Conservation (phyloP, 2,888 invertebrate genomes). For the Brachynemurus nebulosus region DNA sequence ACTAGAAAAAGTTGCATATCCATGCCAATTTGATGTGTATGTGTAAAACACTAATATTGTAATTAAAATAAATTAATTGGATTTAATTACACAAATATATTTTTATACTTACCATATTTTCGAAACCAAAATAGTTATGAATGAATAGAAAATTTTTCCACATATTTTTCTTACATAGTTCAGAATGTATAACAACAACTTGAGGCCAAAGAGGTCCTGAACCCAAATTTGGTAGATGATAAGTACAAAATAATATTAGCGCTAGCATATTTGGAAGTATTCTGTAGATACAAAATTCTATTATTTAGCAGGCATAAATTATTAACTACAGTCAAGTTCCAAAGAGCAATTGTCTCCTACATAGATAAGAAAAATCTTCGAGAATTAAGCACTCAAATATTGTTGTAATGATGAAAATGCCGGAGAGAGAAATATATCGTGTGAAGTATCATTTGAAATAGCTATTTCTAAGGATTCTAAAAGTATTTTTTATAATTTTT, state of each 20-base stretch:
- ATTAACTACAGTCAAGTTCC: no score
- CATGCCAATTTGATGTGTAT: slow-evolving; percentile 43
- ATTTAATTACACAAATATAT: background rate
- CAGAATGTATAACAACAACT: slow-evolving; percentile 40
- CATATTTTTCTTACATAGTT: slow-evolving; percentile 40
- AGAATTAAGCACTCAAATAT: no score
- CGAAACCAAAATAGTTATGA: slow-evolving; percentile 44
- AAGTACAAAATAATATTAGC: slow-evolving; percentile 40
- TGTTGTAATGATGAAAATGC: no score
- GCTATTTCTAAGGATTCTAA: no score
- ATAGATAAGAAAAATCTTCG: no score
- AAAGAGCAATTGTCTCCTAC: background rate
- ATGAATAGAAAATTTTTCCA: slow-evolving; percentile 44
- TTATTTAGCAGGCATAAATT: no score
- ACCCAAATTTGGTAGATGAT: slow-evolving; percentile 33
- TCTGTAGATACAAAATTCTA: slow-evolving; percentile 25
- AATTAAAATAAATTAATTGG: background rate
- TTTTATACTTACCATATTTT: slow-evolving; percentile 36
- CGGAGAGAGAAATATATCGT: no score
- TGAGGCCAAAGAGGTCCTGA: slow-evolving; percentile 43
- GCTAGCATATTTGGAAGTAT: slow-evolving; percentile 37
- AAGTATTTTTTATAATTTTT: no score
- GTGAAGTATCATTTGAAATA: no score
- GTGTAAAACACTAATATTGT: slow-evolving; percentile 40
- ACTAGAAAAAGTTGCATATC: slow-evolving; percentile 42